Percentiles rank a stretch among this genome's conserved stretches.
Conservation (phyloP, 2,888 invertebrate species). For the Sialis lutaria region DNA sequence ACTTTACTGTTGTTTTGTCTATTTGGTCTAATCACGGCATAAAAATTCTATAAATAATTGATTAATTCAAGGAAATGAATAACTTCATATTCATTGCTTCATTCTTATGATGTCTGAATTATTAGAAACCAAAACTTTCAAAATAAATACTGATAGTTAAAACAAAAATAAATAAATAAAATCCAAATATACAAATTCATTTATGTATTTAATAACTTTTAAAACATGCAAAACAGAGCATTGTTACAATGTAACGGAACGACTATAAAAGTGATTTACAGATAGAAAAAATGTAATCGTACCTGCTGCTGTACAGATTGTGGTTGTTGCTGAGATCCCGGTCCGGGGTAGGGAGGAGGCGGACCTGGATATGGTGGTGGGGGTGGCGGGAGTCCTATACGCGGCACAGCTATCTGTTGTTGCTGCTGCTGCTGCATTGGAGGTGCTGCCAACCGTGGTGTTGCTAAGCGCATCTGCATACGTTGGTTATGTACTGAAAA, state of each 20-base stretch:
- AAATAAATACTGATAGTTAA: background rate
- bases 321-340: constrained; percentile 16
- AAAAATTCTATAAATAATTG: too few relatives aligned
- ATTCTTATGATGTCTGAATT: too few relatives aligned
- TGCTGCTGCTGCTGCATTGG: constrained; percentile 5
- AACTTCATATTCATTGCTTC: too few relatives aligned
- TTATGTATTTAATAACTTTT: background rate
- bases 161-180: background rate
- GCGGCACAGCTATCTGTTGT: constrained; percentile 17
- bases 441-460: constrained; percentile 12
- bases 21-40: too few relatives aligned
- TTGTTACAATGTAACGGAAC: background rate
- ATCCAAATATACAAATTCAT: background rate
- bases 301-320: constrained; percentile 1
- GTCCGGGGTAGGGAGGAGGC: constrained; percentile 49
- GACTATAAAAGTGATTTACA: background rate
- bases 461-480: constrained; percentile 21
- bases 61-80: too few relatives aligned
- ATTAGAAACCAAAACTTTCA: background rate
- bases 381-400: constrained; percentile 37
- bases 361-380: constrained; percentile 58
- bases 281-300: background rate
- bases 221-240: background rate
- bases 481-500: constrained; percentile 24
- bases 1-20: too few relatives aligned